A percentile compares a stretch with the other conserved stretches of the same genome.
These are phyloP conservation scores for Sebastiscus tertius DNA, from an alignment of 2,797 vertebrate genomes.

Conservation along the genomic window DNA sequence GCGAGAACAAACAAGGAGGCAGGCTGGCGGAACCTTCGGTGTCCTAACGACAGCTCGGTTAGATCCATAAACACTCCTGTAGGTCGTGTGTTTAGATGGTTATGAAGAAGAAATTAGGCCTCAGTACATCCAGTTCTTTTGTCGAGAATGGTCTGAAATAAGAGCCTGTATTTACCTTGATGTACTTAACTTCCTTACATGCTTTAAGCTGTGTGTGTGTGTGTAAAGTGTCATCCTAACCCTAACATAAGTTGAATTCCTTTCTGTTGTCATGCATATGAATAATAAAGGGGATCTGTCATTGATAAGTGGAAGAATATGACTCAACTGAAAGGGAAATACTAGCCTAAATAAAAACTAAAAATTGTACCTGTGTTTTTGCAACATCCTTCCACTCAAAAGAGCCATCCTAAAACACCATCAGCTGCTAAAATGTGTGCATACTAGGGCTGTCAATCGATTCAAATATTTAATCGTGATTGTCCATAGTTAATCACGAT, in stretches of 20 bases:
- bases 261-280: constrained; percentile 80
- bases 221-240: constrained; percentile 77
- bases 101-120: constrained; percentile 71
- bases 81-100: constrained; percentile 79
- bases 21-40: constrained; percentile 86
- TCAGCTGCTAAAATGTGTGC: not conserved
- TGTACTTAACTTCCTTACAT: constrained; percentile 79
- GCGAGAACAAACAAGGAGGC: constrained; percentile 78
- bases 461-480: no score
- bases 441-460: no score
- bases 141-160: constrained; percentile 72
- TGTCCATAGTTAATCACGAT: no score
- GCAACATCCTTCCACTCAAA: not conserved
- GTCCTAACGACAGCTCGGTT: constrained; percentile 73
- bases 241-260: constrained; percentile 73
- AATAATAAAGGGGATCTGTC: constrained; percentile 73
- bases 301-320: constrained; percentile 70
- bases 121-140: constrained; percentile 71
- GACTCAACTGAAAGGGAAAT: constrained; percentile 78
- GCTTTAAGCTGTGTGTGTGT: constrained; percentile 73
- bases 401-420: not conserved
- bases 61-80: constrained; percentile 79
- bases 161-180: constrained; percentile 80
- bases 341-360: constrained; percentile 76
- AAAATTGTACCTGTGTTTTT: constrained; percentile 53